Evolutionary conservation across 2,888 invertebrate species (phyloP).

Genomic region (Drosophila neonasuta): DNA sequence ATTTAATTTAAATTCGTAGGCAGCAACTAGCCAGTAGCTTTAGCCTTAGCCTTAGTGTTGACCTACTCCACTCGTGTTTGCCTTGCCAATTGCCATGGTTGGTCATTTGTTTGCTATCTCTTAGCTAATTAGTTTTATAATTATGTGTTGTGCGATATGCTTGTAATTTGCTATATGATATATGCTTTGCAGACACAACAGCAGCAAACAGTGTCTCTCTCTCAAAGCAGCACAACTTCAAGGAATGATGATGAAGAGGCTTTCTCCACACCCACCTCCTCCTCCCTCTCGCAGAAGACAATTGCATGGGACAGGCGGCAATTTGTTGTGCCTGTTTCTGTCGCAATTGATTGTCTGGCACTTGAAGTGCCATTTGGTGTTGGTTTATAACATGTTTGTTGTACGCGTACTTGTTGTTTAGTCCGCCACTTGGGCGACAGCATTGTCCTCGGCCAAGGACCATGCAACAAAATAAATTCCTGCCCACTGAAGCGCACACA

Average conservation of each 20-base stretch:
- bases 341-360: constrained; percentile 71
- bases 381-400: constrained; percentile 43
- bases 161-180: constrained; percentile 58
- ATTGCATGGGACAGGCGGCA: constrained; percentile 69
- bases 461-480: constrained; percentile 62
- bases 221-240: constrained; percentile 32
- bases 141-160: constrained; percentile 52
- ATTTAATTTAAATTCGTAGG: not conserved
- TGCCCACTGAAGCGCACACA: constrained; percentile 75
- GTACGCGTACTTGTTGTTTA: constrained; percentile 40
- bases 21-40: not conserved
- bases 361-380: constrained; percentile 61
- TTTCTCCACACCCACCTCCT: not conserved
- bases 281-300: constrained; percentile 35
- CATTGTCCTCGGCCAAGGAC: constrained; percentile 56
- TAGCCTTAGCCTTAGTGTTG: constrained; percentile 1
- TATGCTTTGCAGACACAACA: constrained; percentile 49
- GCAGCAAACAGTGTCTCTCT: constrained; percentile 1
- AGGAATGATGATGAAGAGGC: constrained; percentile 1
- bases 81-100: constrained; percentile 13
- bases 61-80: not conserved
- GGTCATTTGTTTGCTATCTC: constrained; percentile 59
- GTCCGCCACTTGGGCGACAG: constrained; percentile 69
- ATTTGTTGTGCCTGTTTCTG: constrained; percentile 68
- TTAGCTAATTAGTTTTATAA: constrained; percentile 74